Evolutionary conservation across 2,113 vertebrate genomes (phyloP).

Genomic region (Notothenia coriiceps): DNA sequence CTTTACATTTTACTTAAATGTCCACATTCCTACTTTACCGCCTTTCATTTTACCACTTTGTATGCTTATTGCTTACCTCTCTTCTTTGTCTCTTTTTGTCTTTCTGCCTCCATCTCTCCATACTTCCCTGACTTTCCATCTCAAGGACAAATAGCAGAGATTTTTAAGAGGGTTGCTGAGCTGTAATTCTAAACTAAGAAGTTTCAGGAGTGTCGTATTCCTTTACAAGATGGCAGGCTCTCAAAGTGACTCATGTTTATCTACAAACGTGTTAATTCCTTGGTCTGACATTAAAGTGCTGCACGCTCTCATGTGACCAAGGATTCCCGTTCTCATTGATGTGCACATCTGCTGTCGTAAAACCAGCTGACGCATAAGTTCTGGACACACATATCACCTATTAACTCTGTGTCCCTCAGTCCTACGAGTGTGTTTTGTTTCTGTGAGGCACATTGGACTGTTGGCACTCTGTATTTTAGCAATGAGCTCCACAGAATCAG

Average conservation of each 20-base stretch:
- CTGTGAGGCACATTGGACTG: slow-evolving; percentile 4
- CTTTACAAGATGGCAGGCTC: neutral
- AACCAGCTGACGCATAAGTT: slow-evolving; percentile 13
- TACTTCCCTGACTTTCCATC: neutral
- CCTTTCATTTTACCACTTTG: slow-evolving; percentile 1
- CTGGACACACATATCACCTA: neutral
- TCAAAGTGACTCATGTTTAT: neutral
- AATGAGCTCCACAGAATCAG: slow-evolving; percentile 31
- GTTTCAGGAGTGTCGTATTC: slow-evolving; percentile 8
- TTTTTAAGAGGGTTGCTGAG: slow-evolving; percentile 6
- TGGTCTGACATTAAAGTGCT: slow-evolving; percentile 5
- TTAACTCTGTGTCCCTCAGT: neutral
- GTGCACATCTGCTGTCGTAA: slow-evolving; percentile 41
- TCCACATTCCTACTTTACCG: neutral
- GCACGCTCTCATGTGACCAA: neutral
- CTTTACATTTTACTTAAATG: slow-evolving; percentile 29
- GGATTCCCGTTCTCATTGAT: slow-evolving; percentile 24
- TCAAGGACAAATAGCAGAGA: slow-evolving; percentile 20
- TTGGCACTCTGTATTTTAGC: neutral
- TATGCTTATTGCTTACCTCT: neutral
- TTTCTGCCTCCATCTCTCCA: neutral
- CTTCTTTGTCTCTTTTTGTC: neutral
- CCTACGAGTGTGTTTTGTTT: slow-evolving; percentile 2
- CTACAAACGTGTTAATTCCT: slow-evolving; percentile 29
- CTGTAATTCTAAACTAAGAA: slow-evolving; percentile 23